These are phyloP conservation scores for Aricia artaxerxes DNA, from an alignment of 2,888 invertebrate species.

Conservation along the genomic window DNA sequence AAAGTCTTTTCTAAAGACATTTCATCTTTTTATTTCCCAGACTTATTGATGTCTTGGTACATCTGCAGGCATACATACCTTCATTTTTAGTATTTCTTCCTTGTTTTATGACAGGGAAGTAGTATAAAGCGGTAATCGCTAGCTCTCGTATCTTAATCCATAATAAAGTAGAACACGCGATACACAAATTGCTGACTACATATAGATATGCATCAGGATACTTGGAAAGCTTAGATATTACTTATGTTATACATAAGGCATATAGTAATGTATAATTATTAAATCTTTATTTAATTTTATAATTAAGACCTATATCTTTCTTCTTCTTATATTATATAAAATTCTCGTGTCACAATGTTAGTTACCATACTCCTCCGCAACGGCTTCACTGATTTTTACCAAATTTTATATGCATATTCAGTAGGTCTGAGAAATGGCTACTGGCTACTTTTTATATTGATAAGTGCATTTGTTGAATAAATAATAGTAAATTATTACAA, in stretches of 20 bases:
- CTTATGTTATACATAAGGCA: slow-evolving; percentile 37
- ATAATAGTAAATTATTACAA: too few relatives aligned
- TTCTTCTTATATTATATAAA: too few relatives aligned
- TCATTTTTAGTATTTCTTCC: background rate
- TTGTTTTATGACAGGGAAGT: background rate
- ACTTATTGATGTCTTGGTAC: background rate
- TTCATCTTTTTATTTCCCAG: background rate
- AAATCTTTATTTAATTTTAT: too few relatives aligned
- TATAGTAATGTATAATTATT: too few relatives aligned
- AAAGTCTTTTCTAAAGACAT: background rate
- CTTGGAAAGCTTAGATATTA: slow-evolving; percentile 50
- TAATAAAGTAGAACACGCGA: slow-evolving; percentile 51
- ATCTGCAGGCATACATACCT: background rate
- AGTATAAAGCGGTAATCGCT: slow-evolving; percentile 32
- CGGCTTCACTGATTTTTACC: too few relatives aligned
- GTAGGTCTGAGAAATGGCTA: too few relatives aligned
- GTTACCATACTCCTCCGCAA: too few relatives aligned
- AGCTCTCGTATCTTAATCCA: slow-evolving; percentile 36
- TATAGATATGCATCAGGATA: slow-evolving; percentile 59
- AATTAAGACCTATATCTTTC: too few relatives aligned
- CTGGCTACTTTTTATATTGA: too few relatives aligned
- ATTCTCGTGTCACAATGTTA: too few relatives aligned
- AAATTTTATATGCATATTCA: too few relatives aligned
- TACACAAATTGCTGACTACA: slow-evolving; percentile 51
- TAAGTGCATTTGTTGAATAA: too few relatives aligned